Base-by-base conservation (phyloP, 2,797 vertebrate species). In the Melanotaenia boesemani region DNA sequence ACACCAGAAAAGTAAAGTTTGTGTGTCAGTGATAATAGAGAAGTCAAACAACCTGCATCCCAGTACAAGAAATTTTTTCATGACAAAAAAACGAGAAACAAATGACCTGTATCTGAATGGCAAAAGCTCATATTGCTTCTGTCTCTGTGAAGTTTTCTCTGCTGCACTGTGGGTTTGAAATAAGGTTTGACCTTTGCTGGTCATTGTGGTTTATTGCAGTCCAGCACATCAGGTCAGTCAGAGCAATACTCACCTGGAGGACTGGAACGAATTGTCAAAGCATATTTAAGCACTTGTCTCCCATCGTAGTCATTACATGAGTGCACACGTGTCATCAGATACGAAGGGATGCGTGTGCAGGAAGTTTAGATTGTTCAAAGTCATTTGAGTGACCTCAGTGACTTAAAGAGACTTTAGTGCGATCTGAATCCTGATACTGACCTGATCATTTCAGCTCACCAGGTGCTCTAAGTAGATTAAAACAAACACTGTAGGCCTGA, bases 181-280 rank as follows among this genome's bases (percentile, higher is more conserved):
- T 70, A 44, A 75, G 44, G 81, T 63, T 36, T 76, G 76, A 77
- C 81, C 77, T 86, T 77, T 81, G 61, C 56, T 6, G 54, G 60
- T 67, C 22, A 48, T 7, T 32, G 5, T 18, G 41, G 50, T 56
- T 62, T 1, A 16, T 28, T 55, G 28, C 10, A 32, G 28, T 28
- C 28, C 28, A 28, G 32, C 32, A 32, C 32, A 7, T 32, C 32
- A 32, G 32, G 39, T 63, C 12, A 4, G 13, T 59, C 34, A 75
- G 20, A 69, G 58, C 50, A 57, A 65, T 55, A 70, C 70, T 68
- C 30, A 68, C 46, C 2, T 20, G 22, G 20, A 24, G n/a, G 56
- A 69, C 11, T 24, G 3, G 36, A 44, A 60, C 72, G 58, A 24
- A 52, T 28, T 20, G 60, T 69, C 64, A 70, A 64, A 79, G 56